Evolutionary conservation across 2,888 invertebrate genomes (phyloP).

Genomic region (Chrysodeixis includens): DNA sequence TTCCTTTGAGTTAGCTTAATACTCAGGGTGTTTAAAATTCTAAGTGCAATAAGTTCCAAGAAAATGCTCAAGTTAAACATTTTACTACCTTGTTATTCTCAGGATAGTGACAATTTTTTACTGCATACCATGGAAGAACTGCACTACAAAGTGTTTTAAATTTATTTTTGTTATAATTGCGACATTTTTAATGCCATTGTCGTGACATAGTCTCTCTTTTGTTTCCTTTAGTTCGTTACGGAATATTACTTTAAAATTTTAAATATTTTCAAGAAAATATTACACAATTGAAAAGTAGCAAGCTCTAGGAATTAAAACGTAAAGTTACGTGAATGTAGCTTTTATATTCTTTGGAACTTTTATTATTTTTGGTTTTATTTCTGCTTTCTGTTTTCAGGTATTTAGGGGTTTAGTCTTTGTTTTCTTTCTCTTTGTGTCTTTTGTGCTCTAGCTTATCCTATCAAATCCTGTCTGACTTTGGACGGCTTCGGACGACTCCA

Average conservation of each 20-base stretch:
- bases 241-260: not conserved
- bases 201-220: not conserved
- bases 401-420: too few species aligned
- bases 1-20: constrained; percentile 1
- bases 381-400: too few species aligned
- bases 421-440: too few species aligned
- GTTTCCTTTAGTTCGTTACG: not conserved
- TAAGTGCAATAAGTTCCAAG: not conserved
- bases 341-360: too few species aligned
- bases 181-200: not conserved
- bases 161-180: not conserved
- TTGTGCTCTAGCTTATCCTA: too few species aligned
- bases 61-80: not conserved
- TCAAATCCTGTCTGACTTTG: too few species aligned
- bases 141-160: not conserved
- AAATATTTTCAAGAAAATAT: not conserved
- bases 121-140: not conserved
- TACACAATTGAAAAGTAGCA: not conserved
- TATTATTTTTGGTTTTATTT: too few species aligned
- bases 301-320: not conserved
- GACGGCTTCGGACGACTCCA: too few species aligned
- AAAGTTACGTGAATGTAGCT: too few species aligned
- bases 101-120: not conserved
- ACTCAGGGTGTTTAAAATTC: not conserved
- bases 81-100: not conserved